phyloP scores from a whole-genome alignment of 2,113 vertebrate genomes.

The Pterocles gutturalis region DNA sequence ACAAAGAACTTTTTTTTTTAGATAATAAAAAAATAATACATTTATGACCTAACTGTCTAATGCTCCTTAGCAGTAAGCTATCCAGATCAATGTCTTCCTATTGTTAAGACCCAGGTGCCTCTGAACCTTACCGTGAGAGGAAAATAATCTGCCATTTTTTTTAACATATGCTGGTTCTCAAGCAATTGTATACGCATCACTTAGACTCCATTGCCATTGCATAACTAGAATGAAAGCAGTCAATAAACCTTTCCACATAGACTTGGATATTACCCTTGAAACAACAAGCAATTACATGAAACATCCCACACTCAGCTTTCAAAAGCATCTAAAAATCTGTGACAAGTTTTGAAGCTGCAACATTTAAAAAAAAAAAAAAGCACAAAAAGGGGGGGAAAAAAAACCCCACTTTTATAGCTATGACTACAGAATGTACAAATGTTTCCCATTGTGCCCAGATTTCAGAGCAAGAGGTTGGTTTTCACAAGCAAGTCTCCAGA shows the following conservation, averaged over 20 bases:
- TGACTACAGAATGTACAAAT: rapidly evolving
- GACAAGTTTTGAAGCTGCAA: background rate
- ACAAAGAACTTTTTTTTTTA: background rate
- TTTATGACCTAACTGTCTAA: background rate
- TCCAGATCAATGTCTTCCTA: background rate
- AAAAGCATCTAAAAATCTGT: background rate
- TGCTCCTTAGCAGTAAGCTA: background rate
- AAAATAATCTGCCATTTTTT: rapidly evolving
- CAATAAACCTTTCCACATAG: background rate
- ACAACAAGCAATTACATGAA: background rate
- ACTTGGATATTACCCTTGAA: background rate
- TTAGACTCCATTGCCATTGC: background rate
- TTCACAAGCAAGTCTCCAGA: background rate
- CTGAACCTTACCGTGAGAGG: rapidly evolving
- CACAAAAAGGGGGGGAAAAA: rapidly evolving
- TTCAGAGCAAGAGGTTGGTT: background rate
- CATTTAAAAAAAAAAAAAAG: background rate
- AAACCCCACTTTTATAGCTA: background rate
- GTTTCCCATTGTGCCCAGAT: background rate
- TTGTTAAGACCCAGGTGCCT: background rate
- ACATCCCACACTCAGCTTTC: background rate
- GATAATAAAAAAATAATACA: background rate
- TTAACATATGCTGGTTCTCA: background rate
- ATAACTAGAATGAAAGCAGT: background rate
- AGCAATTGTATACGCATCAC: background rate